phyloP scores from a whole-genome alignment of 2,797 vertebrate species.

The Tragelaphus oryx region DNA sequence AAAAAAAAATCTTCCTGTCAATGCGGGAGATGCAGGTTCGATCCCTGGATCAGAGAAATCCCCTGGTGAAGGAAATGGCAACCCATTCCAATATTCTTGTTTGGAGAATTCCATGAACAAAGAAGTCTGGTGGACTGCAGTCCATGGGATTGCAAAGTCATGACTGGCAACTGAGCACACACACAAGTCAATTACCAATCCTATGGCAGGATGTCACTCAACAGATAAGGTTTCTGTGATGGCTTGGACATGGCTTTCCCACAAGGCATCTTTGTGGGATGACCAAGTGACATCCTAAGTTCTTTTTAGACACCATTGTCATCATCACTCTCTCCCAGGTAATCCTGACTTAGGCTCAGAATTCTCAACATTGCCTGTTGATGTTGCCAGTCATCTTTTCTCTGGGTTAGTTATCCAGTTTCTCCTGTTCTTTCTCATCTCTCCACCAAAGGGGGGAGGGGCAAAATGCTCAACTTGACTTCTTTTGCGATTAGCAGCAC shows the following conservation, averaged over 20 bases:
- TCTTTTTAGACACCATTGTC: background rate
- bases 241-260: background rate
- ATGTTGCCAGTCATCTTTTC: background rate
- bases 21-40: accelerated
- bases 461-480: conserved; percentile 65
- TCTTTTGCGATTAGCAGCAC: conserved; percentile 73
- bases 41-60: background rate
- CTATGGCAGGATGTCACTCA: background rate
- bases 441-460: background rate
- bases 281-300: background rate
- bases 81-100: background rate
- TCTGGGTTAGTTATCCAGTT: background rate
- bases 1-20: background rate
- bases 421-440: background rate
- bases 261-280: background rate
- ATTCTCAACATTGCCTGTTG: accelerated
- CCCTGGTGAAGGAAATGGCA: background rate
- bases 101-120: background rate
- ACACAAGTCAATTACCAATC: no score
- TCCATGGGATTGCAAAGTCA: background rate
- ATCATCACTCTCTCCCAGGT: background rate
- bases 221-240: background rate
- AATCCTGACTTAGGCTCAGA: background rate
- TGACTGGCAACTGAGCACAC: background rate
- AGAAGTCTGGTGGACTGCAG: background rate